Evolutionary conservation across 2,113 vertebrate species (phyloP).

Genomic region (Podarcis cretensis): DNA sequence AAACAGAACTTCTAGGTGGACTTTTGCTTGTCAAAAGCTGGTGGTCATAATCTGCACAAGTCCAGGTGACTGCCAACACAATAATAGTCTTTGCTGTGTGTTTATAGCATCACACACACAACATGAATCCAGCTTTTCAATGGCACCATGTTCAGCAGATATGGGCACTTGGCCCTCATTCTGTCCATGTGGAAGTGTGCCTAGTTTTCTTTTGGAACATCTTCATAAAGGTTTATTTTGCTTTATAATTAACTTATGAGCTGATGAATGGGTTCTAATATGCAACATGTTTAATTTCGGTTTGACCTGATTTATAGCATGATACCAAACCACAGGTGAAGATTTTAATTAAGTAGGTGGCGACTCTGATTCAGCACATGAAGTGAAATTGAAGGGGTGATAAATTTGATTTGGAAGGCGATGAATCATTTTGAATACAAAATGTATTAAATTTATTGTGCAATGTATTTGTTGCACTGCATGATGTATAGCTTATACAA

Average conservation of each 20-base stretch:
- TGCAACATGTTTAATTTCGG: conserved; percentile 69
- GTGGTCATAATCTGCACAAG: neutral
- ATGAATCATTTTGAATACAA: conserved; percentile 63
- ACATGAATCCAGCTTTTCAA: neutral
- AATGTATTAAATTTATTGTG: conserved; percentile 47
- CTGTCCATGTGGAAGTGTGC: neutral
- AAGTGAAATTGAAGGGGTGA: conserved; percentile 52
- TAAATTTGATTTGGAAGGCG: conserved; percentile 64
- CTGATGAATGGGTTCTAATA: conserved; percentile 66
- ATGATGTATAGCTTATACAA: neutral
- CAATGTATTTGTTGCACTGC: conserved; percentile 11
- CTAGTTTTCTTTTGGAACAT: conserved; percentile 41
- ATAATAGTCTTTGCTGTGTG: neutral
- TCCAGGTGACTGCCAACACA: neutral
- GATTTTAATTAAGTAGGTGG: conserved; percentile 73
- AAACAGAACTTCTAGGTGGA: neutral
- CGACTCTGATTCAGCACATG: conserved; percentile 63
- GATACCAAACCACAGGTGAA: conserved; percentile 62
- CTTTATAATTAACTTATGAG: conserved; percentile 65
- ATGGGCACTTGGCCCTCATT: neutral
- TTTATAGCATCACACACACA: neutral
- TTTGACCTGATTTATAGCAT: conserved; percentile 69
- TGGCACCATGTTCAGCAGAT: neutral
- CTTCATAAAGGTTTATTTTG: conserved; percentile 38
- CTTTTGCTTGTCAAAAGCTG: neutral